Percentiles rank a stretch among this genome's conserved stretches.
Conservation (phyloP, 2,888 invertebrate genomes). For the Mythimna ferrago region DNA sequence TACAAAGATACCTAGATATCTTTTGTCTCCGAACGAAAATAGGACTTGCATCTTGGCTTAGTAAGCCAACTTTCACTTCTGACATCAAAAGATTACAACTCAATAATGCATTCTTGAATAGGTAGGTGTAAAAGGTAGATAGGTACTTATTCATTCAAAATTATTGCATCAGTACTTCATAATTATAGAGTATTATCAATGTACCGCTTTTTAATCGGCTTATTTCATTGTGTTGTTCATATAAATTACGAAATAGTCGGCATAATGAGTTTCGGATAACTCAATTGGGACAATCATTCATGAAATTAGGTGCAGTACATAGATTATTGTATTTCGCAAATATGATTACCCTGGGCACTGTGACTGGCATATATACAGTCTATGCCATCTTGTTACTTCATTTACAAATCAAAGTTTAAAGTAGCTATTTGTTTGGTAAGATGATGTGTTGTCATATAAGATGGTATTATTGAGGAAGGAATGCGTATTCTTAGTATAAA, state of each 20-base stretch:
- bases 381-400: constrained; percentile 8
- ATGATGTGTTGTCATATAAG: neutral
- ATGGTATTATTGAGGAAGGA: neutral
- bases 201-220: constrained; percentile 48
- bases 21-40: constrained; percentile 17
- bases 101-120: constrained; percentile 38
- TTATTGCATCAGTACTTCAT: constrained; percentile 54
- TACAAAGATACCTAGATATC: no score
- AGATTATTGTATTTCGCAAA: constrained; percentile 33
- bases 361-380: no score
- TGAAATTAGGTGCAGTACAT: constrained; percentile 20
- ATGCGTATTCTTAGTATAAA: neutral
- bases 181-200: constrained; percentile 47
- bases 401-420: neutral
- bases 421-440: neutral
- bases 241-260: constrained; percentile 45
- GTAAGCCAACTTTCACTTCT: constrained; percentile 43
- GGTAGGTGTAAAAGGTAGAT: constrained; percentile 15
- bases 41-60: constrained; percentile 1
- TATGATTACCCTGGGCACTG: constrained; percentile 14
- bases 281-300: constrained; percentile 34
- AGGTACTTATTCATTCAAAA: constrained; percentile 27
- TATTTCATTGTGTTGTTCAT: constrained; percentile 41
- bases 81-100: constrained; percentile 24
- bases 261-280: constrained; percentile 47